Conservation (phyloP, 1,140 invertebrate species). For the Drosophila elegans region DNA sequence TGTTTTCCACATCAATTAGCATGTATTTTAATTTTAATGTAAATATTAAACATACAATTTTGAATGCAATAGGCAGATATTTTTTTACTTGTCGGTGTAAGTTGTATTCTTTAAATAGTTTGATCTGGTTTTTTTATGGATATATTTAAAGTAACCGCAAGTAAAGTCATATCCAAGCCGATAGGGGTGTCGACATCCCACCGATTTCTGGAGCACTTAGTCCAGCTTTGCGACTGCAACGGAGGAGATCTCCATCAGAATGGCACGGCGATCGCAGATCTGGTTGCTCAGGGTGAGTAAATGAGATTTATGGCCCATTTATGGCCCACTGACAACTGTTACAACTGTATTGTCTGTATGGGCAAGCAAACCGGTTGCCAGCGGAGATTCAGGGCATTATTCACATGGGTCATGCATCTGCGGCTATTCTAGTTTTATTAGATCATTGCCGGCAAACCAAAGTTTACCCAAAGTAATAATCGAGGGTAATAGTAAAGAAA, state of each 20-base stretch:
- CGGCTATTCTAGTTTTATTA: neutral
- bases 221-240: conserved; percentile 4
- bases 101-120: too few relatives aligned
- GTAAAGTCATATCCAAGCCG: neutral
- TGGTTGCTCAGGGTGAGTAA: conserved; percentile 7
- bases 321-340: neutral
- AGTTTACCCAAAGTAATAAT: neutral
- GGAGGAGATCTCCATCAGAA: conserved; percentile 1
- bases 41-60: too few relatives aligned
- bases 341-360: neutral
- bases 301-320: conserved; percentile 8
- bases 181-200: neutral
- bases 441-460: neutral
- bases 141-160: neutral
- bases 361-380: conserved; percentile 10
- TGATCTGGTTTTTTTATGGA: neutral
- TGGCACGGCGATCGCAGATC: conserved; percentile 7
- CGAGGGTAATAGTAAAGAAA: too few relatives aligned
- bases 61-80: too few relatives aligned
- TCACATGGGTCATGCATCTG: conserved; percentile 6
- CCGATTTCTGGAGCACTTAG: neutral
- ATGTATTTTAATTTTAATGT: too few relatives aligned
- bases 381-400: neutral
- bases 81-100: too few relatives aligned
- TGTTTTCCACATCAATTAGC: too few relatives aligned